A percentile compares a stretch with the other conserved stretches of the same genome.
Conservation (phyloP, 2,113 vertebrate genomes). For the Myotis lucifugus region DNA sequence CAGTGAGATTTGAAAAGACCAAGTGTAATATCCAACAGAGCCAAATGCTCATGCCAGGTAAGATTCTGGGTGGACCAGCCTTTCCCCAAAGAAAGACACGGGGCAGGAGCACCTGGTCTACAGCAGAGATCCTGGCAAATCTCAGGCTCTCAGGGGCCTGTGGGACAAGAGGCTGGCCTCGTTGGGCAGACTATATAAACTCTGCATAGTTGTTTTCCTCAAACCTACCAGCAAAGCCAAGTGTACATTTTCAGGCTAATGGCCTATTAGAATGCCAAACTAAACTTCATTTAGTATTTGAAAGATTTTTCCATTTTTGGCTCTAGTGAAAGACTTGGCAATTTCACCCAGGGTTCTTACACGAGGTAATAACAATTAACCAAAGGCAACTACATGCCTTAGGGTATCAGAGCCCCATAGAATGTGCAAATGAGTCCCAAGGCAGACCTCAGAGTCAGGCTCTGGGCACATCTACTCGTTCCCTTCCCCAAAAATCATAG, state of each 20-base stretch:
- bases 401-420: not conserved
- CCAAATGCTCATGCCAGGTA: not conserved
- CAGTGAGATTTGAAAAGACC: not conserved
- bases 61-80: not conserved
- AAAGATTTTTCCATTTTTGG: constrained; percentile 51
- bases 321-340: constrained; percentile 34
- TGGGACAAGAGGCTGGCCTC: not conserved
- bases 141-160: accelerated
- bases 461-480: not conserved
- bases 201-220: not conserved
- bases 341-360: not conserved
- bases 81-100: not conserved
- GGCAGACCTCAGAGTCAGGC: not conserved
- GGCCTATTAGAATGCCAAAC: constrained; percentile 45
- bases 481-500: not conserved
- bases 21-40: not conserved
- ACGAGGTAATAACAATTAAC: constrained; percentile 15
- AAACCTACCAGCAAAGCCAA: not conserved
- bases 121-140: not conserved
- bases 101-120: not conserved
- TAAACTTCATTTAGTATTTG: constrained; percentile 72
- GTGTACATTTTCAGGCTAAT: constrained; percentile 25
- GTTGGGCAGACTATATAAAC: accelerated
- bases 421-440: not conserved
- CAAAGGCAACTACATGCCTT: not conserved